A percentile compares a stretch with the other conserved stretches of the same genome.
These are phyloP conservation scores for Ceuthmochares aereus DNA, from an alignment of 2,113 vertebrate species.

Conservation along the genomic window DNA sequence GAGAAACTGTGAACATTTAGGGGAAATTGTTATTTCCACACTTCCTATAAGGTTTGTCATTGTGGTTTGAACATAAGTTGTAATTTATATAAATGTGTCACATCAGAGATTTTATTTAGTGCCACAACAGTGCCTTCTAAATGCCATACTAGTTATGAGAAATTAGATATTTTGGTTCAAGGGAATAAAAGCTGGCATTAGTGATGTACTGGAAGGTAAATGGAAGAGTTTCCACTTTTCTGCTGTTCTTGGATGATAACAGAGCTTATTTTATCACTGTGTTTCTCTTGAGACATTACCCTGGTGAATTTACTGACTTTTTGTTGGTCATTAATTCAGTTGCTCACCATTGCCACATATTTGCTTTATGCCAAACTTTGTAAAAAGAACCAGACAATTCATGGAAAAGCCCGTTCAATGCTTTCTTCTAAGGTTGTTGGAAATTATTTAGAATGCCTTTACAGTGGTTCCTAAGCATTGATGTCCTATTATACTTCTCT, in stretches of 20 bases:
- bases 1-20: not conserved
- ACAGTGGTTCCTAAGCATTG: not conserved
- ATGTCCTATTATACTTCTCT: not conserved
- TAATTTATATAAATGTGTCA: fast-evolving
- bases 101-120: not conserved
- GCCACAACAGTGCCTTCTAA: not conserved
- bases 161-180: not conserved
- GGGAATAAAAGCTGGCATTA: not conserved
- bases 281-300: not conserved
- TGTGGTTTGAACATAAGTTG: not conserved
- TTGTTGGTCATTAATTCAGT: not conserved
- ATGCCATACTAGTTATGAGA: not conserved
- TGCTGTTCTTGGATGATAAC: not conserved
- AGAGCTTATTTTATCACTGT: not conserved
- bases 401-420: not conserved
- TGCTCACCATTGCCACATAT: not conserved
- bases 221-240: not conserved
- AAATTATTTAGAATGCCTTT: not conserved
- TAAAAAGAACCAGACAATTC: fast-evolving
- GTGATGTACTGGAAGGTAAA: not conserved
- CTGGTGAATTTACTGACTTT: not conserved
- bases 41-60: not conserved
- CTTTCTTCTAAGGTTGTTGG: not conserved
- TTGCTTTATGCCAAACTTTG: not conserved
- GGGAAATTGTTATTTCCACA: not conserved